Evolutionary conservation across 2,888 invertebrate genomes (phyloP), one percentile per base, ranked within the genome.

Genomic region (Microchrysa polita): DNA sequence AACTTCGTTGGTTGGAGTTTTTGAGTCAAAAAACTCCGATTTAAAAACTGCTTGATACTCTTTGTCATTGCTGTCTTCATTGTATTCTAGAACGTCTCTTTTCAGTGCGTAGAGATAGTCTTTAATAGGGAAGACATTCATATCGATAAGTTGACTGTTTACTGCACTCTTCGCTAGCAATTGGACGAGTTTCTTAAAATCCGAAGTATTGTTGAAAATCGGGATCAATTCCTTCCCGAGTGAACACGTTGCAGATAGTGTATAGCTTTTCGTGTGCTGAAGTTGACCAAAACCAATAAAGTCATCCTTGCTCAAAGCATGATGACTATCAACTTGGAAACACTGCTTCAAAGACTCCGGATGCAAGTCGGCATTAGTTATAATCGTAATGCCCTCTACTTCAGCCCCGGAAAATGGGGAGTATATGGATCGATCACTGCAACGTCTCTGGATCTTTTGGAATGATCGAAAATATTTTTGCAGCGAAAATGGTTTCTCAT

Each of bases 381-480:
- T 22, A 18, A 72, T 10, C 1, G n/a, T 48, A 5, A 72, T 16
- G 53, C 61, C 72, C 22, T 72, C 52, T 10, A 72, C 59, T 34
- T 72, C 53, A 12, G 44, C 59, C 1, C 40, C 40, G 1, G 53
- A 60, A 61, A 72, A 61, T 12, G 59, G 5, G 10, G 61, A 72
- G n/a, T 72, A 18, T 7, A 52, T 1, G 1, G 72, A 72, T 0
- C 40, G 52, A 18, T 60, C 34, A 4, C 5, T 16, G 48, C 72
- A 72, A 14, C 53, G 20, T 1, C 23, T 22, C 14, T 53, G 20
- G 1, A 72, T 61, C 16, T 61, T 61, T 14, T 52, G 2, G 20
- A 52, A 61, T 10, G 72, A 72, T 7, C n/a, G 9, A 23, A 72
- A 72, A 34, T 72, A 72, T 53, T 72, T 72, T n/a, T 18, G 52